Evolutionary conservation across 2,113 vertebrate genomes (phyloP), one percentile per base, ranked within the genome.

Genomic region (Aegithalos caudatus): DNA sequence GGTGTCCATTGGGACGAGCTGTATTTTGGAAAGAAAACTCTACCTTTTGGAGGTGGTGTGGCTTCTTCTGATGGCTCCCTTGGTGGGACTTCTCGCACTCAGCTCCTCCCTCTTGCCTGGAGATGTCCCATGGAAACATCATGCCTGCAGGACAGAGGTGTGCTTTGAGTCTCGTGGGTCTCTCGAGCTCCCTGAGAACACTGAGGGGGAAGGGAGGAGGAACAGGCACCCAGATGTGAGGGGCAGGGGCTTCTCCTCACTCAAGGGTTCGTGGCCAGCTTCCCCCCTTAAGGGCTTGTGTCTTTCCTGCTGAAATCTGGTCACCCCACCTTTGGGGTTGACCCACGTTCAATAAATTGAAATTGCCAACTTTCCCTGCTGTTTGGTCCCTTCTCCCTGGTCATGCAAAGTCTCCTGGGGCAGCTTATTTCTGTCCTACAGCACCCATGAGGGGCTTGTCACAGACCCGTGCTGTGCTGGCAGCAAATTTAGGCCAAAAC

Each of bases 51-150:
- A 65, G 74, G 10, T 1, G 3, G 6, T 0, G 2, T 2, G 4
- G 42, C 14, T 72, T 79, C 54, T 80, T 51, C 22, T 1, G 7
- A 37, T 1, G 3, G 51, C 51, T 79, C 25, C 81, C 65, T 62
- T 17, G 2, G 44, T 2, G 5, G 60, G 37, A 48, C 47, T 62
- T 44, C 51, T 54, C 0, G 24, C 2, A 6, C 29, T 56, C 2
- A 0, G 2, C 24, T 72, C 17, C 51, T 67, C 42, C 31, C 19
- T 65, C 38, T 29, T 1, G 0, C 35, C 47, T 0, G 0, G 31
- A 19, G 53, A 14, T 14, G 4, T 37, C 65, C 47, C 54, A 12
- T 29, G 7, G 22, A 23, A 66, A 2, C 2, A 4, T 11, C 27
- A 0, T 2, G 22, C 50, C 69, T 91, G 83, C 13, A 24, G 81